A percentile compares a stretch with the other conserved stretches of the same genome.
These are phyloP conservation scores for Ammodramus savannarum DNA, from an alignment of 2,113 vertebrate genomes.

Conservation along the genomic window DNA sequence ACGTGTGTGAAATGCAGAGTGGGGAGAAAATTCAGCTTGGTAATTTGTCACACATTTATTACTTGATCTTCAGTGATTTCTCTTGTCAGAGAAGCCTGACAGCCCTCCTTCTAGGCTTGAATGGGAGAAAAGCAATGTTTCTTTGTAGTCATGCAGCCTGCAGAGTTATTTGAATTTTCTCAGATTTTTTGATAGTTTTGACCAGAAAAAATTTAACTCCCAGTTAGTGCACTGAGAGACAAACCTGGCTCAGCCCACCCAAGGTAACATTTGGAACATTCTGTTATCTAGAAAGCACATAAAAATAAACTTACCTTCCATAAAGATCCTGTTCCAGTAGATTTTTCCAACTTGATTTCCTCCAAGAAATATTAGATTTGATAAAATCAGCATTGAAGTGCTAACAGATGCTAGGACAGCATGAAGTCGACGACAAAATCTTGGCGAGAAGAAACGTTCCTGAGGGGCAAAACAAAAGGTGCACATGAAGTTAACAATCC, in stretches of 20 bases:
- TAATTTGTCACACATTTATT: neutral
- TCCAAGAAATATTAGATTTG: conserved; percentile 95
- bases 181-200: neutral
- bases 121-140: neutral
- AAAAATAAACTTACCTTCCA: conserved; percentile 81
- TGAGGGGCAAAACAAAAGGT: conserved; percentile 50
- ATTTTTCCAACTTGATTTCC: conserved; percentile 87
- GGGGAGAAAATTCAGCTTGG: neutral
- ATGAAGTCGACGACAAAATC: conserved; percentile 78
- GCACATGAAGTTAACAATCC: neutral
- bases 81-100: neutral
- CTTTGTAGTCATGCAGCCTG: neutral
- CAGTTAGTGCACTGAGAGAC: neutral
- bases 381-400: conserved; percentile 92
- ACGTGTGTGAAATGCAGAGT: neutral
- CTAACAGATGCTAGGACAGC: conserved; percentile 87
- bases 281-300: neutral
- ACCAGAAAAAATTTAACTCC: neutral
- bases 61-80: neutral
- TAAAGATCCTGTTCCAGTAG: conserved; percentile 91
- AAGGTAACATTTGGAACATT: neutral
- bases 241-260: neutral
- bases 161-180: neutral
- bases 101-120: neutral
- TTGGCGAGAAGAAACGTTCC: conserved; percentile 78